Evolutionary conservation across 2,797 vertebrate genomes (phyloP).

Genomic region (Vireo griseus): DNA sequence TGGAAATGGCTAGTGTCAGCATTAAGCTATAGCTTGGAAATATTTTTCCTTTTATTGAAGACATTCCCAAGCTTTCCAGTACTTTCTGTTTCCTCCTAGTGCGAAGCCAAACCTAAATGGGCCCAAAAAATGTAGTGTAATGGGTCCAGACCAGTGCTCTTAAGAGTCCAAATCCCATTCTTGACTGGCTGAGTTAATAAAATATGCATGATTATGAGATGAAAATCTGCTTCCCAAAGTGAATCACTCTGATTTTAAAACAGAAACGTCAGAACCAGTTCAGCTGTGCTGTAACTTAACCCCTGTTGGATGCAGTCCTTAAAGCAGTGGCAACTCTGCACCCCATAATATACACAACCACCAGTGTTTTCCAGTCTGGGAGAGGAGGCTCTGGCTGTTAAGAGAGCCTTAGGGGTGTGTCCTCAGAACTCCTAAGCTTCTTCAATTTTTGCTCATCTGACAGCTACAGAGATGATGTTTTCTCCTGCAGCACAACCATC

Average conservation of each 20-base stretch:
- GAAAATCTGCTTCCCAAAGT: not conserved
- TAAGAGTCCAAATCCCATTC: not conserved
- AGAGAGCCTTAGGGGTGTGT: not conserved
- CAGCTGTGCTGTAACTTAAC: not conserved
- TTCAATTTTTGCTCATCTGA: not conserved
- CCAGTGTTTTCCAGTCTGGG: not conserved
- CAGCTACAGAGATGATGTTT: not conserved
- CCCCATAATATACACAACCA: rapidly evolving
- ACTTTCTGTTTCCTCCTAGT: not conserved
- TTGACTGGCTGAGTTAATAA: not conserved
- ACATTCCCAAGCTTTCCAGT: not conserved
- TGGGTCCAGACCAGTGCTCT: not conserved
- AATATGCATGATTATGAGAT: not conserved
- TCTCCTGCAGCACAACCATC: not conserved
- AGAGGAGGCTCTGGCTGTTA: not conserved
- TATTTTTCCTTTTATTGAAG: not conserved
- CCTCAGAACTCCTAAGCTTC: rapidly evolving
- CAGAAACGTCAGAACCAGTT: not conserved
- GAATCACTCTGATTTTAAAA: not conserved
- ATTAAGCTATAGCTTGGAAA: not conserved
- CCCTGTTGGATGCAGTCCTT: not conserved
- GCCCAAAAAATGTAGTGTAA: not conserved
- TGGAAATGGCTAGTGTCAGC: not conserved
- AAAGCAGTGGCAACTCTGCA: not conserved
- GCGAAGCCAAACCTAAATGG: not conserved